Percentiles rank a stretch among this genome's conserved stretches.
Evolutionary conservation across 2,113 vertebrate species (phyloP).

Genomic region (Cololabis saira): DNA sequence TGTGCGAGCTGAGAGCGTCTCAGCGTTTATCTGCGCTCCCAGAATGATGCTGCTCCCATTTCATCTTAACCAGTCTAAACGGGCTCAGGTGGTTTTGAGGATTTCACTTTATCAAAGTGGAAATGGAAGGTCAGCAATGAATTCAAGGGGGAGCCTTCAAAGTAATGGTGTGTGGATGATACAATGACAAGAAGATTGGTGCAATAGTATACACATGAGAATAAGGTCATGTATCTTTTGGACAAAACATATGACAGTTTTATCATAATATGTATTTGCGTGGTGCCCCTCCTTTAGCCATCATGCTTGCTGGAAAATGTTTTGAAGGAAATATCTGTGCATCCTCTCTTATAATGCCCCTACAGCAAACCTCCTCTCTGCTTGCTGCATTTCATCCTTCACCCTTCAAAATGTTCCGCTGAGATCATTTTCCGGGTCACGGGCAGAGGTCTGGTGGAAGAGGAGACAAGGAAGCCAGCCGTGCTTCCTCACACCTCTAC

Average conservation of each 20-base stretch:
- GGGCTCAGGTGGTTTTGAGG: background rate
- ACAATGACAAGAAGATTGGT: too few species aligned
- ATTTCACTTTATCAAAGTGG: background rate
- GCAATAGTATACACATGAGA: too few species aligned
- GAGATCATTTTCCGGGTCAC: background rate
- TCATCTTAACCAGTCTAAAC: conserved; percentile 1
- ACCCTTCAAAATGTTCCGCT: background rate
- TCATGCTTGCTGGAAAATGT: background rate
- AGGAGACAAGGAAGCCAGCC: too few species aligned
- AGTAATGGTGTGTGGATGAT: background rate
- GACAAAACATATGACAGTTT: too few species aligned
- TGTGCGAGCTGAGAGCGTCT: too few species aligned
- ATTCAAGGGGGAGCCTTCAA: conserved; percentile 1
- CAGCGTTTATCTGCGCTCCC: too few species aligned
- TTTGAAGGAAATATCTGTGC: background rate
- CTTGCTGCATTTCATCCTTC: background rate
- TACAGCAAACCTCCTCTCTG: background rate
- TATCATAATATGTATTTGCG: background rate
- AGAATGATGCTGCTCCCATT: too few species aligned
- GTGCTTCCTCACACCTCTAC: background rate
- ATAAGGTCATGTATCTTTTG: too few species aligned
- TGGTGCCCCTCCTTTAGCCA: background rate
- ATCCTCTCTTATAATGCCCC: background rate
- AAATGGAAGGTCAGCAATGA: conserved; percentile 5
- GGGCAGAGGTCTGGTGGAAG: background rate